phyloP scores from a whole-genome alignment of 2,113 vertebrate genomes.

The Chelonoidis abingdonii region DNA sequence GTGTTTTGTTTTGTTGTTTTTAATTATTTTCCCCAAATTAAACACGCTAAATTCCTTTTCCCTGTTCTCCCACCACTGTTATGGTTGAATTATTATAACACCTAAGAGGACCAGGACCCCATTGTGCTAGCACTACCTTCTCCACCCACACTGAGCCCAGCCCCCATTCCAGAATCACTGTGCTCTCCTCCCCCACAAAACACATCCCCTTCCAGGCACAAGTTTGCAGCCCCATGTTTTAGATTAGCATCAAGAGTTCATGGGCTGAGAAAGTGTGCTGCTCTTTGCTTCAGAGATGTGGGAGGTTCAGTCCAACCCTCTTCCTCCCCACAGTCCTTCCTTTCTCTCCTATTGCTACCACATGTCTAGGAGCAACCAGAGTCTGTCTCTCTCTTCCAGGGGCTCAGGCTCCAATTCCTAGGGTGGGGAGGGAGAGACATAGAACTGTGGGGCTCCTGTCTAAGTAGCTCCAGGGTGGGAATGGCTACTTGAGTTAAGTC shows the following conservation, averaged over 20 bases:
- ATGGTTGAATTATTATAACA: not conserved
- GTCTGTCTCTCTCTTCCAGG: not conserved
- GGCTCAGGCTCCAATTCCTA: not conserved
- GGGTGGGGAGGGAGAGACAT: not conserved
- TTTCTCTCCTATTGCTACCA: not conserved
- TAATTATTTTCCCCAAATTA: not conserved
- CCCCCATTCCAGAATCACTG: not conserved
- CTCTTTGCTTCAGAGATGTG: not conserved
- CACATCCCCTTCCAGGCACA: not conserved
- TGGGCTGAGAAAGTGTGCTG: not conserved
- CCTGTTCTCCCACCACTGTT: not conserved
- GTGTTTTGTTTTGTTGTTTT: not conserved
- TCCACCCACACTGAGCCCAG: not conserved
- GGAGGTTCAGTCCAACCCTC: not conserved
- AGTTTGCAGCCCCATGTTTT: accelerated
- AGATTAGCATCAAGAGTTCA: not conserved
- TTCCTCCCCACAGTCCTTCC: not conserved
- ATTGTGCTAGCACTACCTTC: not conserved
- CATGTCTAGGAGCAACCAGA: not conserved
- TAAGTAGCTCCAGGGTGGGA: not conserved
- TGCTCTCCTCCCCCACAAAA: not conserved
- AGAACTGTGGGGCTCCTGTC: not conserved
- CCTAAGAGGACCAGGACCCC: not conserved
- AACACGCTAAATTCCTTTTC: not conserved
- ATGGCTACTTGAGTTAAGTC: not conserved